Evolutionary conservation across 2,113 vertebrate species (phyloP).

Genomic region (Glaucomys volans): DNA sequence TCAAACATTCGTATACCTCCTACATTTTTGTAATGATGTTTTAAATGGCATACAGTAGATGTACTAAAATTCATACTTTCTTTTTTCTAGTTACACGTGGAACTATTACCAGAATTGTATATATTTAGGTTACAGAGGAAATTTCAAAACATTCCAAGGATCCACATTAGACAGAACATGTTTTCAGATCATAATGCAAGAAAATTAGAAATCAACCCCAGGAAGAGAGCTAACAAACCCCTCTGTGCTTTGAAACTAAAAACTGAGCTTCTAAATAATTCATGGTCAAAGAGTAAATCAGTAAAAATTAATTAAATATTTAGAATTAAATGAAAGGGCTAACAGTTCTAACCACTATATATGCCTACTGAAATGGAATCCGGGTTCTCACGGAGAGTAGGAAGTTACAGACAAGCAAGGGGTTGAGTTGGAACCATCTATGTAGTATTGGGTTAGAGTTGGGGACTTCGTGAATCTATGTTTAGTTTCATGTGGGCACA

Average conservation of each 20-base stretch:
- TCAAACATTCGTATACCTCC: slow-evolving; percentile 56
- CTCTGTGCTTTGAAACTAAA: slow-evolving; percentile 28
- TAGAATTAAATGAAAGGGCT: slow-evolving; percentile 36
- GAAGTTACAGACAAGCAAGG: slow-evolving; percentile 4
- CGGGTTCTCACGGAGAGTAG: no score
- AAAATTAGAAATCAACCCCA: slow-evolving; percentile 40
- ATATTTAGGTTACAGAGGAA: slow-evolving; percentile 45
- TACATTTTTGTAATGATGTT: slow-evolving; percentile 64
- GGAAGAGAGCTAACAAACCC: not conserved
- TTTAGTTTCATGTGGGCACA: not conserved
- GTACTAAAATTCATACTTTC: slow-evolving; percentile 41
- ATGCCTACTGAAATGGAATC: not conserved
- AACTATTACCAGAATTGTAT: slow-evolving; percentile 39
- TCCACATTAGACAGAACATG: not conserved
- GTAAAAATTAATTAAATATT: slow-evolving; percentile 69
- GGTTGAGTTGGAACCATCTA: not conserved
- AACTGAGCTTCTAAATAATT: slow-evolving; percentile 70
- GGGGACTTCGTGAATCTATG: not conserved
- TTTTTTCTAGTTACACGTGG: slow-evolving; percentile 33
- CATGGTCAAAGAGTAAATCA: slow-evolving; percentile 51
- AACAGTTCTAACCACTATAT: slow-evolving; percentile 9
- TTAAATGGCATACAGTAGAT: slow-evolving; percentile 52
- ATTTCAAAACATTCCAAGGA: slow-evolving; percentile 49
- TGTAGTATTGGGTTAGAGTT: not conserved
- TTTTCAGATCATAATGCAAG: slow-evolving; percentile 6